phyloP scores from a whole-genome alignment of 2,888 invertebrate species.

The Nomada goodeniana region DNA sequence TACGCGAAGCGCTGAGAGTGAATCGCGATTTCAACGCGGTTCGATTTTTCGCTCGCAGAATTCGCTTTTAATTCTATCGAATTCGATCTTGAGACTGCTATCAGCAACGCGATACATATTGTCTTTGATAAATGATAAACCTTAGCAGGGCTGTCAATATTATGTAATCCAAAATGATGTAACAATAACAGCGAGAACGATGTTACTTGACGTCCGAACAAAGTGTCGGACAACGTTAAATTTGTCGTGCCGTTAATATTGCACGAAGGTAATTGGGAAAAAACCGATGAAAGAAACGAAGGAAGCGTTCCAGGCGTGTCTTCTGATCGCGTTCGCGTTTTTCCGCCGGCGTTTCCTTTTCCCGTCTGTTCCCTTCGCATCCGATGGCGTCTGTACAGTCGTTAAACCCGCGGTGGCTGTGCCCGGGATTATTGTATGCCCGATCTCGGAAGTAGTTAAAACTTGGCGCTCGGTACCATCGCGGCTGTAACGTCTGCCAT shows the following conservation, averaged over 20 bases:
- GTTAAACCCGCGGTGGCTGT: slow-evolving; percentile 56
- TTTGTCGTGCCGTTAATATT: too few species aligned
- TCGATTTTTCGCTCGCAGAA: neutral
- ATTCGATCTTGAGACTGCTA: too few species aligned
- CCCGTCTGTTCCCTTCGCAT: slow-evolving; percentile 1
- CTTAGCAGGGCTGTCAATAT: too few species aligned
- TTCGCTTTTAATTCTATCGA: neutral
- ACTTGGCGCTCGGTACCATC: slow-evolving; percentile 64
- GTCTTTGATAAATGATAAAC: too few species aligned
- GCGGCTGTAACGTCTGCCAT: slow-evolving; percentile 51
- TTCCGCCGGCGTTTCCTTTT: slow-evolving; percentile 51
- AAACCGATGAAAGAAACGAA: too few species aligned
- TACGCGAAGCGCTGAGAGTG: neutral
- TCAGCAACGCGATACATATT: too few species aligned
- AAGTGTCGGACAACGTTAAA: too few species aligned
- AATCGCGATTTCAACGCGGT: neutral
- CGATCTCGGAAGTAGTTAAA: slow-evolving; percentile 74
- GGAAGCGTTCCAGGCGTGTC: too few species aligned
- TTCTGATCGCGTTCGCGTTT: slow-evolving; percentile 40
- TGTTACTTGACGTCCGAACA: too few species aligned
- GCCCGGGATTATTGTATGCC: slow-evolving; percentile 67
- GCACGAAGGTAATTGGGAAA: too few species aligned
- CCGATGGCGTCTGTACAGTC: slow-evolving; percentile 36
- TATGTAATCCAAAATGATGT: too few species aligned
- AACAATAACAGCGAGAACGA: too few species aligned